A percentile compares a stretch with the other conserved stretches of the same genome.
Evolutionary conservation across 2,797 vertebrate genomes (phyloP).

Genomic region (Falco peregrinus): DNA sequence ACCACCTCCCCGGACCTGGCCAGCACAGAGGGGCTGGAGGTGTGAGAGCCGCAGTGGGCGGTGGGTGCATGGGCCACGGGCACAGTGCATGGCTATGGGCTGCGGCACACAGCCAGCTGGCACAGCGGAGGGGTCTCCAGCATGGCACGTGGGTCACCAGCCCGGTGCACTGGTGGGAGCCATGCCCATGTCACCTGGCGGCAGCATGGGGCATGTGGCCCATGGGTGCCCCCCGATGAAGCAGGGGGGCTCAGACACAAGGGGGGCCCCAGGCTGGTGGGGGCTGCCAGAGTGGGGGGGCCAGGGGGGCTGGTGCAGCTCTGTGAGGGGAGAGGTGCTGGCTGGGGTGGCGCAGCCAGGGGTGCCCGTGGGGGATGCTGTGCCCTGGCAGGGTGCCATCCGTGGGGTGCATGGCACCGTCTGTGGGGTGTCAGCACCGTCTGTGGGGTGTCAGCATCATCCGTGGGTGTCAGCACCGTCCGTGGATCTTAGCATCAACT

Average conservation of each 20-base stretch:
- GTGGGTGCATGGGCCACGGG: accelerated
- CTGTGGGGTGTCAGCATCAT: not conserved
- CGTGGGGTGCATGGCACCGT: not conserved
- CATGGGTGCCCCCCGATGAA: not conserved
- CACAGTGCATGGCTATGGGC: accelerated
- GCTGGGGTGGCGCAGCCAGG: not conserved
- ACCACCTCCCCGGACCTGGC: not conserved
- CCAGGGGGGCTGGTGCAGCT: too few species aligned
- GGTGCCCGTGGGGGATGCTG: not conserved
- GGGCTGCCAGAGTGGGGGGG: not conserved
- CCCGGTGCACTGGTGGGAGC: not conserved
- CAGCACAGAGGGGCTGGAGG: not conserved
- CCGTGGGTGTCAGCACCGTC: too few species aligned
- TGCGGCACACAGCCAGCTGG: too few species aligned
- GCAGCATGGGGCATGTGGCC: not conserved
- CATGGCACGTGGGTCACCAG: not conserved
- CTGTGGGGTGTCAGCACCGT: not conserved
- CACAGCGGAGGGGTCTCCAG: not conserved
- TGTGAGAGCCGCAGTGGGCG: accelerated
- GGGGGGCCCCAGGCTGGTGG: not conserved
- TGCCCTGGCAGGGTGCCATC: not conserved
- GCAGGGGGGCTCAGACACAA: not conserved
- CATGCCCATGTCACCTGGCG: not conserved
- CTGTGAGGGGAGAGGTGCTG: not conserved
- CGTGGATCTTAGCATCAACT: too few species aligned